phyloP scores from a whole-genome alignment of 2,888 invertebrate genomes.

The Hypselothyrea guttata region DNA sequence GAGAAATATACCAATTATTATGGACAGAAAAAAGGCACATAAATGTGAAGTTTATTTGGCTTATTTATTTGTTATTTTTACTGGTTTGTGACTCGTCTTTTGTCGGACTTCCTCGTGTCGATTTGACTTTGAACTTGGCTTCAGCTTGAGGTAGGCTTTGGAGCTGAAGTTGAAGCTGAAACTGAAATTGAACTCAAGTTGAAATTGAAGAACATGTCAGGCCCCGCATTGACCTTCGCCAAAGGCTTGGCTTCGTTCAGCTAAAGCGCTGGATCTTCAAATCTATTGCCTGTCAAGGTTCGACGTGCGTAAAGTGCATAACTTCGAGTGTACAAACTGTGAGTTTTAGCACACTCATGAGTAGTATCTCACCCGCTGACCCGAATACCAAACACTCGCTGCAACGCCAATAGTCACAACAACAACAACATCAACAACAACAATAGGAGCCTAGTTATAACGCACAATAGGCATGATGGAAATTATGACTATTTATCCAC shows the following conservation, averaged over 20 bases:
- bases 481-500: slow-evolving; percentile 29
- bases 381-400: slow-evolving; percentile 28
- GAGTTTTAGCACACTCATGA: background rate
- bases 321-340: background rate
- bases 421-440: slow-evolving; percentile 24
- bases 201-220: slow-evolving; percentile 10
- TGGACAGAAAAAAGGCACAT: slow-evolving; percentile 12
- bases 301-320: too few species aligned
- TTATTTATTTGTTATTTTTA: background rate
- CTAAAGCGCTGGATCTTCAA: too few species aligned
- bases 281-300: too few species aligned
- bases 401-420: slow-evolving; percentile 18
- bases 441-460: slow-evolving; percentile 8
- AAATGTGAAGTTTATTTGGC: slow-evolving; percentile 8
- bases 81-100: slow-evolving; percentile 17
- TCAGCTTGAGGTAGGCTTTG: slow-evolving; percentile 12
- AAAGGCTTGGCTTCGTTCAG: slow-evolving; percentile 7
- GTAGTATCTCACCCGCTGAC: slow-evolving; percentile 18
- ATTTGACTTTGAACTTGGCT: slow-evolving; percentile 17
- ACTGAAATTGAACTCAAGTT: slow-evolving; percentile 2
- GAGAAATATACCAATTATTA: slow-evolving; percentile 21
- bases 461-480: slow-evolving; percentile 33
- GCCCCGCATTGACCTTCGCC: slow-evolving; percentile 25
- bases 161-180: slow-evolving; percentile 10
- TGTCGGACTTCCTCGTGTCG: slow-evolving; percentile 29